Evolutionary conservation across 2,888 invertebrate species (phyloP).

Genomic region (Epiblema foenella): DNA sequence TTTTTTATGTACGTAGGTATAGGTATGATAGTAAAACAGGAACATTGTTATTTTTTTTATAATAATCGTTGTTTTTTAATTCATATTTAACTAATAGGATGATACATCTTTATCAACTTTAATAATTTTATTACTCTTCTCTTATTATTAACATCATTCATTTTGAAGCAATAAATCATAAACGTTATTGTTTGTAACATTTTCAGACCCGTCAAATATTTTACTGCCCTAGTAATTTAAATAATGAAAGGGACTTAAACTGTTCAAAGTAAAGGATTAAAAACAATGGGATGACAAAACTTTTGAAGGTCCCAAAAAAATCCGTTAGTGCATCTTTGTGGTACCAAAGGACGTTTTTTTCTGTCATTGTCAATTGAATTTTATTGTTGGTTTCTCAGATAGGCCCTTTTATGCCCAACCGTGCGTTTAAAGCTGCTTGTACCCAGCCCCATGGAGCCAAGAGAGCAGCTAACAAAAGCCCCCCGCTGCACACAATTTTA

Average conservation of each 20-base stretch:
- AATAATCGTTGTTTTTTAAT: no score
- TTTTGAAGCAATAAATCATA: constrained; percentile 23
- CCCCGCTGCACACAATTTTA: constrained; percentile 77
- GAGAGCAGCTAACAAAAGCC: constrained; percentile 78
- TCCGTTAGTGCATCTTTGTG: constrained; percentile 78
- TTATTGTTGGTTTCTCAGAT: constrained; percentile 83
- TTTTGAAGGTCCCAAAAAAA: constrained; percentile 72
- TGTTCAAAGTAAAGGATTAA: constrained; percentile 63
- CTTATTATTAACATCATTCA: neutral
- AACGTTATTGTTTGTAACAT: constrained; percentile 1
- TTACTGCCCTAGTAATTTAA: constrained; percentile 29
- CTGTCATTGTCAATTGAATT: constrained; percentile 83
- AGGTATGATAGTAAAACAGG: neutral
- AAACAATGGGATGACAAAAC: constrained; percentile 77
- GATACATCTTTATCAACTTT: neutral
- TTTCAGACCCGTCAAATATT: constrained; percentile 20
- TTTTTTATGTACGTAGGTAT: neutral
- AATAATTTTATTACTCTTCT: constrained; percentile 8
- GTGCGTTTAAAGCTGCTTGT: constrained; percentile 82
- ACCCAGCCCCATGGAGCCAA: constrained; percentile 61
- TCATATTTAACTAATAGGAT: neutral
- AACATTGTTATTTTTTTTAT: no score
- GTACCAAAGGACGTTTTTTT: constrained; percentile 68
- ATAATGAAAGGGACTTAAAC: constrained; percentile 30
- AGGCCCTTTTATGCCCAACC: constrained; percentile 80